These are phyloP conservation scores for Clarias gariepinus DNA, from an alignment of 2,113 vertebrate species.

Conservation along the genomic window DNA sequence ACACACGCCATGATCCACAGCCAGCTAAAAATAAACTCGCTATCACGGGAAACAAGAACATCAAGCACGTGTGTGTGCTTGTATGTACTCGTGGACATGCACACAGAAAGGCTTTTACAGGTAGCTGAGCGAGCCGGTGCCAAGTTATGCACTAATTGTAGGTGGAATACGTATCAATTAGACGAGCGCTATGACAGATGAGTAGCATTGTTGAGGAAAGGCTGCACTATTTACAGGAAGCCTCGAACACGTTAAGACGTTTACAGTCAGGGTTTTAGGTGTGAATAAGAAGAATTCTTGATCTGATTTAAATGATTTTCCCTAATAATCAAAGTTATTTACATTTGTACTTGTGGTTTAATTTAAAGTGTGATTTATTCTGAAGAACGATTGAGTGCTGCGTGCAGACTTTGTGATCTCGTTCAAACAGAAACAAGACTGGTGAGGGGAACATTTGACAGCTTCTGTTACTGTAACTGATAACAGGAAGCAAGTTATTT, in stretches of 20 bases:
- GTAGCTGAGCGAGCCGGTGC: background rate
- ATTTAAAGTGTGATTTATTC: background rate
- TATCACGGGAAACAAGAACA: conserved; percentile 55
- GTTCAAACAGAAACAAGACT: background rate
- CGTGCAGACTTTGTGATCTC: background rate
- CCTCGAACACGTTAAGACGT: background rate
- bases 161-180: background rate
- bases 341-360: too few relatives aligned
- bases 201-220: background rate
- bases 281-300: background rate
- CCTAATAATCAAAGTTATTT: too few relatives aligned
- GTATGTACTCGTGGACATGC: background rate
- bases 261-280: background rate
- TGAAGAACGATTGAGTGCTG: background rate
- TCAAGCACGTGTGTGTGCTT: background rate
- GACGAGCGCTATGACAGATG: background rate
- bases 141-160: background rate
- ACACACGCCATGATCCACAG: conserved; percentile 58
- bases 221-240: background rate
- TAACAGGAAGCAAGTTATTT: background rate
- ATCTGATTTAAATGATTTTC: too few relatives aligned
- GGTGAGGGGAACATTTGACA: background rate
- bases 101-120: background rate
- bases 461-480: background rate
- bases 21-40: conserved; percentile 62